Evolutionary conservation across 2,113 vertebrate genomes (phyloP).

Genomic region (Cinclus mexicanus): DNA sequence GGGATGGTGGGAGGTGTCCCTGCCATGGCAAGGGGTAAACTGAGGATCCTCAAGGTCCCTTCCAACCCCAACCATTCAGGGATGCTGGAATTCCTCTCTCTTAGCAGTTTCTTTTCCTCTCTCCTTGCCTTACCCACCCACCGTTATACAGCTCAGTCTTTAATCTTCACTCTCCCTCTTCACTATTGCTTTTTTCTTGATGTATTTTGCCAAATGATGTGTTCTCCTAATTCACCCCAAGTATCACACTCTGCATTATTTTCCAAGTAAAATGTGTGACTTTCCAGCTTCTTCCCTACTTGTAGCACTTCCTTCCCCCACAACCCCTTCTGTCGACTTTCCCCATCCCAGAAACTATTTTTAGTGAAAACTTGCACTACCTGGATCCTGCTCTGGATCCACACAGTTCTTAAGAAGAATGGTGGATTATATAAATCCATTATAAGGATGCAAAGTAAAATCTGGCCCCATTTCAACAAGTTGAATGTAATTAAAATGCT

Average conservation of each 20-base stretch:
- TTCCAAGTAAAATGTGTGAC: neutral
- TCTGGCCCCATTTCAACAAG: neutral
- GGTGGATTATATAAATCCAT: neutral
- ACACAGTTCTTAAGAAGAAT: neutral
- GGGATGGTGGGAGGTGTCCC: neutral
- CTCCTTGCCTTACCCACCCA: neutral
- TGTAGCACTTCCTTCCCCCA: neutral
- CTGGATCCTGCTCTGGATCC: neutral
- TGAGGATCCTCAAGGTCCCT: neutral
- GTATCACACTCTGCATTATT: neutral
- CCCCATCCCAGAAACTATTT: neutral
- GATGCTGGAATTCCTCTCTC: neutral
- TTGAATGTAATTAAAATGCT: neutral
- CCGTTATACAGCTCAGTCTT: neutral
- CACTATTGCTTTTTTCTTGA: neutral
- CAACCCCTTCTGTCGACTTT: neutral
- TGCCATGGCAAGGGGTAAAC: neutral
- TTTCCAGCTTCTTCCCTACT: neutral
- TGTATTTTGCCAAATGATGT: neutral
- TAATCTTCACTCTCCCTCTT: neutral
- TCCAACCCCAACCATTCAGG: neutral
- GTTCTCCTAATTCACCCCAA: neutral
- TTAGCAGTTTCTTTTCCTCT: neutral
- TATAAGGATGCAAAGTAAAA: neutral
- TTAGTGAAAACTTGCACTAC: neutral